A percentile compares a stretch with the other conserved stretches of the same genome.
Evolutionary conservation across 2,797 vertebrate species (phyloP).

Genomic region (Pteronotus mesoamericanus): DNA sequence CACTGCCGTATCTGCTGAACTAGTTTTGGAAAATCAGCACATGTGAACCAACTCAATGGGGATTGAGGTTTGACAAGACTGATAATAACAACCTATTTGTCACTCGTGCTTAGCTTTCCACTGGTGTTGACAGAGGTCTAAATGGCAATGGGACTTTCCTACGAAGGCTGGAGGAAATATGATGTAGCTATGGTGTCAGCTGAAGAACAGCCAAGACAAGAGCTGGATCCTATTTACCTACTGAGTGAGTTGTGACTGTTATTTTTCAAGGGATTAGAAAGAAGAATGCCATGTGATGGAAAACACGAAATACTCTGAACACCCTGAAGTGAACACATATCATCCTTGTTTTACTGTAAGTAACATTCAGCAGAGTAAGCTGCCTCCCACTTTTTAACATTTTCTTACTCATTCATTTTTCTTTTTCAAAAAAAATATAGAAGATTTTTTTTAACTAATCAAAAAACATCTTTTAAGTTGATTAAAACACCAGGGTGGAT

Average conservation of each 20-base stretch:
- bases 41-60: background rate
- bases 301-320: background rate
- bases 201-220: background rate
- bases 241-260: background rate
- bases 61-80: background rate
- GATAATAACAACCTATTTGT: constrained; percentile 44
- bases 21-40: background rate
- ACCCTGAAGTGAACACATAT: background rate
- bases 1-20: background rate
- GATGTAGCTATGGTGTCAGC: background rate
- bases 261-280: constrained; percentile 2
- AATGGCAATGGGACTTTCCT: background rate
- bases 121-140: constrained; percentile 25
- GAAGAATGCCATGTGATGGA: background rate
- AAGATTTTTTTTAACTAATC: background rate
- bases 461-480: background rate
- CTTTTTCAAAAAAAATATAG: constrained; percentile 16
- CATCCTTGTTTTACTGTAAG: background rate
- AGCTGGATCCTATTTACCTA: background rate
- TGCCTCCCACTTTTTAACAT: background rate
- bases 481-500: background rate
- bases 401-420: background rate
- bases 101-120: constrained; percentile 13
- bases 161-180: background rate
- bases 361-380: background rate